Percentiles rank a stretch among this genome's conserved stretches.
phyloP scores from a whole-genome alignment of 2,797 vertebrate genomes.

The Anolis apletophallus region DNA sequence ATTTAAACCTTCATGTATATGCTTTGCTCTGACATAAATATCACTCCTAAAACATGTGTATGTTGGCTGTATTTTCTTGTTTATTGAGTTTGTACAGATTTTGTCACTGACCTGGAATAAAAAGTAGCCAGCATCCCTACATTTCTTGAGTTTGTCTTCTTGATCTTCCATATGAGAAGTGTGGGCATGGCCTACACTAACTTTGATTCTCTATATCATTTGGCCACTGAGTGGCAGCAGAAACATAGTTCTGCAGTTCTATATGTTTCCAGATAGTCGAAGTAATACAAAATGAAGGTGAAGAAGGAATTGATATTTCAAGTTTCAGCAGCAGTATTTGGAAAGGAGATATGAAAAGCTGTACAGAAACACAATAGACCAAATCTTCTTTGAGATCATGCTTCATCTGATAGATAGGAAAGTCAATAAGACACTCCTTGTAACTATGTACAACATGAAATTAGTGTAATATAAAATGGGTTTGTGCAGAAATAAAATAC shows the following conservation, averaged over 20 bases:
- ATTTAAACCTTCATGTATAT: background rate
- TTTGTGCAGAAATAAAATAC: background rate
- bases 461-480: accelerated
- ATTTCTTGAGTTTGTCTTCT: background rate
- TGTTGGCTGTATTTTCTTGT: background rate
- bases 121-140: background rate
- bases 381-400: background rate
- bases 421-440: accelerated
- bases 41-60: background rate
- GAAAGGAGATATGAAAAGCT: slow-evolving; percentile 16
- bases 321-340: background rate
- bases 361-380: background rate
- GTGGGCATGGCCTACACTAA: background rate
- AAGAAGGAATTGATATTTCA: slow-evolving; percentile 17
- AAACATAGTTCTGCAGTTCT: slow-evolving; percentile 40
- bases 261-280: slow-evolving; percentile 9
- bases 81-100: background rate
- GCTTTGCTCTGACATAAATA: background rate
- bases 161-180: background rate
- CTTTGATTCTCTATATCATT: slow-evolving; percentile 20
- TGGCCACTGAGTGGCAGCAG: slow-evolving; percentile 64
- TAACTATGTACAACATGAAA: background rate
- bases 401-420: background rate
- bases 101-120: background rate
- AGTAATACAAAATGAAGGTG: background rate